phyloP scores from a whole-genome alignment of 2,888 invertebrate species.

The Xanthia icteritia region DNA sequence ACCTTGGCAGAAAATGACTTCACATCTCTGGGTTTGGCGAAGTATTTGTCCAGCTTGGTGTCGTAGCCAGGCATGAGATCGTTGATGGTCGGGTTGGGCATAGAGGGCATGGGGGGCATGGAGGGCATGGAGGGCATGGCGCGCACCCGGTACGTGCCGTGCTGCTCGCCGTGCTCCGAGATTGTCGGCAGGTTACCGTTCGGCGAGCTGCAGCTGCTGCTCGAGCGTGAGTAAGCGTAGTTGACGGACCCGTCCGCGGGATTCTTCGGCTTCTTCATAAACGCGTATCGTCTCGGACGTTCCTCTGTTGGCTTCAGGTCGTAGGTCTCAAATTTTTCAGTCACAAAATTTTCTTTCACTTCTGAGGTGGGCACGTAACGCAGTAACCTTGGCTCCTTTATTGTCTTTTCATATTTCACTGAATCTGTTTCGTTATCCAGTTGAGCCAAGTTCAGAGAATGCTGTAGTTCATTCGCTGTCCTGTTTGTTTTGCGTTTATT shows the following conservation, averaged over 20 bases:
- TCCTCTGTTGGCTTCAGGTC: constrained; percentile 83
- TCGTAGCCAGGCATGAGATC: constrained; percentile 79
- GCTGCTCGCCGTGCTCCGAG: constrained; percentile 85
- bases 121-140: constrained; percentile 71
- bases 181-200: constrained; percentile 86
- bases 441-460: constrained; percentile 80
- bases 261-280: constrained; percentile 86
- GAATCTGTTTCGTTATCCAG: constrained; percentile 88
- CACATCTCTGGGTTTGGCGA: constrained; percentile 82
- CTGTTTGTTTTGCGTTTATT: constrained; percentile 80
- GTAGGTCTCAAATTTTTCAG: constrained; percentile 86
- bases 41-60: constrained; percentile 86
- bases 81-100: constrained; percentile 71
- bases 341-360: constrained; percentile 83
- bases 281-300: constrained; percentile 81
- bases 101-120: constrained; percentile 73
- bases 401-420: constrained; percentile 85
- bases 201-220: constrained; percentile 87
- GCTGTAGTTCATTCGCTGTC: constrained; percentile 83
- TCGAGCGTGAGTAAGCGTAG: constrained; percentile 86
- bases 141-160: constrained; percentile 82
- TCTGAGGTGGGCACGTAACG: constrained; percentile 86
- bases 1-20: constrained; percentile 84
- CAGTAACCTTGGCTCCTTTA: constrained; percentile 84
- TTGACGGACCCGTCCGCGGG: constrained; percentile 86